These are phyloP conservation scores for Orientallactaga bullata DNA, from an alignment of 2,113 vertebrate species.

Conservation along the genomic window DNA sequence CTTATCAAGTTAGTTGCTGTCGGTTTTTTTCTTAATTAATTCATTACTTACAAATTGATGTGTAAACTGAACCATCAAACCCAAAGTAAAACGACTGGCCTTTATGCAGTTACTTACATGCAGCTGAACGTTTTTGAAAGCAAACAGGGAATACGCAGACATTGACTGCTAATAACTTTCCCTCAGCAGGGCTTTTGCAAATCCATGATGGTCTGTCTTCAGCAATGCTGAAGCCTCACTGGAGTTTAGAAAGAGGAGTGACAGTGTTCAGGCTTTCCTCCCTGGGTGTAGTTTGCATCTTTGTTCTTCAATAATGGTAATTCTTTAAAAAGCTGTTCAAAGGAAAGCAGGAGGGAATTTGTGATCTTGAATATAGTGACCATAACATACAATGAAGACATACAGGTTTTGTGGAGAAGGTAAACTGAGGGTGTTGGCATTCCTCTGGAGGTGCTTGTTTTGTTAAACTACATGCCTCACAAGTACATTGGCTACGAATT, in stretches of 20 bases:
- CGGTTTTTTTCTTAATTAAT: neutral
- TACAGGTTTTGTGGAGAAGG: neutral
- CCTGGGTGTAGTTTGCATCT: neutral
- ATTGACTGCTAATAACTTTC: neutral
- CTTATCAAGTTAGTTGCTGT: neutral
- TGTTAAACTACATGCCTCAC: neutral
- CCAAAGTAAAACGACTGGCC: neutral
- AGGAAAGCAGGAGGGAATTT: neutral
- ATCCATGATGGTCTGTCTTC: neutral
- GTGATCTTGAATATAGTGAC: neutral
- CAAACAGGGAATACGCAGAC: neutral
- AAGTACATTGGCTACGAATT: neutral
- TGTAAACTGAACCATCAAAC: neutral
- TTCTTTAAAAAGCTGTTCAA: neutral
- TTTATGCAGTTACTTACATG: neutral
- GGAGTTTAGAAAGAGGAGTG: neutral
- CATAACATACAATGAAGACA: neutral
- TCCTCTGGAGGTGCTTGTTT: neutral
- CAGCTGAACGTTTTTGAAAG: neutral
- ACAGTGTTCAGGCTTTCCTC: neutral
- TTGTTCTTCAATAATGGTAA: slow-evolving; percentile 28
- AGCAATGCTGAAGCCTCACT: neutral
- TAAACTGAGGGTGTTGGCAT: neutral
- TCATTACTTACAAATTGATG: neutral
- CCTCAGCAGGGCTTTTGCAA: neutral